Percentiles rank a stretch among this genome's conserved stretches.
These are phyloP conservation scores for Theristicus caerulescens DNA, from an alignment of 2,113 vertebrate genomes.

Conservation along the genomic window DNA sequence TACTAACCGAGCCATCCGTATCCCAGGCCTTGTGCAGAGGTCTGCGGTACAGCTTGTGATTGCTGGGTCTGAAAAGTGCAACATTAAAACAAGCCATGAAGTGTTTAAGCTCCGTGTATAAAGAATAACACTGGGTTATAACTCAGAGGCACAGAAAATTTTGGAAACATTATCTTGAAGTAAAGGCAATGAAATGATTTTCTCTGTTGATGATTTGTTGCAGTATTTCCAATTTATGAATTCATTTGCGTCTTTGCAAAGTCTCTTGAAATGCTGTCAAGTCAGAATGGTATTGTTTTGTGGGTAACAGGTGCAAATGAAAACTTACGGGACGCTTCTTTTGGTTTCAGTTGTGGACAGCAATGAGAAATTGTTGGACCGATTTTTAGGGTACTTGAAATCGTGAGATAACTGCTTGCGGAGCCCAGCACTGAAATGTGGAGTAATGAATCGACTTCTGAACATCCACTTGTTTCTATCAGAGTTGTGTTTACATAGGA, in stretches of 20 bases:
- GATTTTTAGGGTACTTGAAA: not conserved
- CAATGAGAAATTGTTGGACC: not conserved
- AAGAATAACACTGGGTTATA: conserved; percentile 91
- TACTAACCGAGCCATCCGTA: conserved; percentile 86
- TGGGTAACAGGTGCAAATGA: not conserved
- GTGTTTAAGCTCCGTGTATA: conserved; percentile 90
- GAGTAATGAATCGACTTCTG: not conserved
- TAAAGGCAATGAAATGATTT: not conserved
- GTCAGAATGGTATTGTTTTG: not conserved
- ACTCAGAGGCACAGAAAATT: conserved; percentile 86
- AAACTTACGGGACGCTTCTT: not conserved
- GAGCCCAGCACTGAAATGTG: not conserved
- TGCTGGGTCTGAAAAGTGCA: conserved; percentile 88
- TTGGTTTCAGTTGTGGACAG: not conserved
- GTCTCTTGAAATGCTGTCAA: not conserved
- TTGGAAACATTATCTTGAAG: not conserved
- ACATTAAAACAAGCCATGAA: conserved; percentile 85
- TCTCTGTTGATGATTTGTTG: not conserved
- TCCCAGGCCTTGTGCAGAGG: conserved; percentile 63
- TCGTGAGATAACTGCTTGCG: not conserved
- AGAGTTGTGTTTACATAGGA: not conserved
- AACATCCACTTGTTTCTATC: not conserved
- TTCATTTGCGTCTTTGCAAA: not conserved
- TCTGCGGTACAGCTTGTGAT: conserved; percentile 76
- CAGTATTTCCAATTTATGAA: not conserved